phyloP scores from a whole-genome alignment of 2,888 invertebrate species.

The Athrips mouffetella region DNA sequence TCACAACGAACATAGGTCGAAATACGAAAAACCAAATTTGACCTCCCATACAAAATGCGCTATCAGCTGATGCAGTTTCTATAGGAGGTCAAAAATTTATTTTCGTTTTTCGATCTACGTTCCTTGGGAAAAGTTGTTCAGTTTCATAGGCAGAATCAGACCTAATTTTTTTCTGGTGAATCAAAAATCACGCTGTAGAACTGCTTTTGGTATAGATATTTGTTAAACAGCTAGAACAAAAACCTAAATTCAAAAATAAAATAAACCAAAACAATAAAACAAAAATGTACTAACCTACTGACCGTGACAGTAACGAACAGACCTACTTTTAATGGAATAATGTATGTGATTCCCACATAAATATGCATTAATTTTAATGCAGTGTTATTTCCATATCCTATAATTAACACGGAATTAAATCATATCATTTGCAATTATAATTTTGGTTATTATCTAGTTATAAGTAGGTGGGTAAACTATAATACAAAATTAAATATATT shows the following conservation, averaged over 20 bases:
- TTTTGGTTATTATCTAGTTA: background rate
- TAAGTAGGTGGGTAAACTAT: background rate
- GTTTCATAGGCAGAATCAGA: no score
- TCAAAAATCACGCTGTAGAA: no score
- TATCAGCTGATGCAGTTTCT: no score
- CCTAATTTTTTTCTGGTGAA: no score
- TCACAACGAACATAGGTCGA: no score
- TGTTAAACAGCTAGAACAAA: background rate
- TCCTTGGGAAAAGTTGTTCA: no score
- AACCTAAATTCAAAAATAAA: background rate
- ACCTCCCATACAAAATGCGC: no score
- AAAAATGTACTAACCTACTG: conserved; percentile 24
- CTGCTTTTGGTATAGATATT: no score
- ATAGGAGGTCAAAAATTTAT: no score
- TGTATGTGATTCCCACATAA: conserved; percentile 39
- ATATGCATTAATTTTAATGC: conserved; percentile 34
- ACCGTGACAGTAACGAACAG: conserved; percentile 26
- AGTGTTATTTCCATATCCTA: conserved; percentile 20
- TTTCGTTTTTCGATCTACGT: no score
- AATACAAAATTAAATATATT: no score
- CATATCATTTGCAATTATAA: conserved; percentile 32
- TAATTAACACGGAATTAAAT: conserved; percentile 39
- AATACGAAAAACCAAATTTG: no score
- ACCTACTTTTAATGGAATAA: conserved; percentile 23
- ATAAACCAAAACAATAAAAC: background rate